Evolutionary conservation across 1,140 invertebrate species (phyloP), one percentile per base, ranked within the genome.

Genomic region (Alviniconcha marisindica): DNA sequence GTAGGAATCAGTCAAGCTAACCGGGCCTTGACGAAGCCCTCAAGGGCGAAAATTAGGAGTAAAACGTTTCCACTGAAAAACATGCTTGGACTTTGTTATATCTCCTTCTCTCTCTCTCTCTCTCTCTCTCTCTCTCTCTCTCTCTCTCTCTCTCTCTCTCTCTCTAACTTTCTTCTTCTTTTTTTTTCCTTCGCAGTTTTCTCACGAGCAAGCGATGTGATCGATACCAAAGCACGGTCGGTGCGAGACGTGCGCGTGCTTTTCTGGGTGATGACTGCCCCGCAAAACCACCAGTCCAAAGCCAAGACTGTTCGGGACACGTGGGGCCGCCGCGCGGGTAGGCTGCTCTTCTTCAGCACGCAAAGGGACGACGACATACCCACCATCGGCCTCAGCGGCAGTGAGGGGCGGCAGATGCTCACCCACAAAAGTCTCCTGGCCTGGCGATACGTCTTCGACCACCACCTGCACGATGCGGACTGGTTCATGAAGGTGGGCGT

Each of bases 241-340:
- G 94, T 95, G 5, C 80, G 89, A 14, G 85, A 87, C 90, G 93
- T 95, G 4, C 94, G 96, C 73, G 95, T 99, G 0, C 94, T 99
- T 0, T 99, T 98, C 91, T 99, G 98, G 98, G 94, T 99, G 18
- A 97, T 99, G 96, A 99, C 98, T 0, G 95, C 95, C 85, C 98
- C 98, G 7, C 95, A 94, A 56, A 98, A 98, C 91, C 97, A 99
- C 89, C 94, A 97, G 87, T 96, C 95, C 83, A 98, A 98, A 92
- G 98, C 98, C 0, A 95, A 94, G 31, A 97, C 98, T 88, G 97
- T 99, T 0, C 98, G 98, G 92, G 96, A 96, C 3, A 99, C 98
- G 0, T 99, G 98, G 98, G 98, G 97, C 0, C 96, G 96, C 90
- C 94, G 98, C 36, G 99, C 98, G 91, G 98, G 99, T 91, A 96